Percentiles rank a stretch among this genome's conserved stretches.
Conservation (phyloP, 2,797 vertebrate species). For the Sebastes hopkinsi region DNA sequence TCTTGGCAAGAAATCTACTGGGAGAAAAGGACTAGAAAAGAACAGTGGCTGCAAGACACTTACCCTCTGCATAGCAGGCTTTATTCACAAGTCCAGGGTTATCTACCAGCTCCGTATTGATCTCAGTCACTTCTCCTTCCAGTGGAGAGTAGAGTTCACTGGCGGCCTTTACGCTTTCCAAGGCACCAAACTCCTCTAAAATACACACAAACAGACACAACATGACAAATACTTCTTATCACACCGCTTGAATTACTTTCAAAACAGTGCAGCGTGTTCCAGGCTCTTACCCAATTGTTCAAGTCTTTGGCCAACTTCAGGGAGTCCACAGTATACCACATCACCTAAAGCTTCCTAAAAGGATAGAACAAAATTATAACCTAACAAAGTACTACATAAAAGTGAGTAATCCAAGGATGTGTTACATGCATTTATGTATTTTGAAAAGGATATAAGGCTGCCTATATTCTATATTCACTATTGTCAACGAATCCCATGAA, state of each 20-base stretch:
- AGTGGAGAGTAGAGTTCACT: slow-evolving; percentile 96
- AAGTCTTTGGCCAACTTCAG: slow-evolving; percentile 93
- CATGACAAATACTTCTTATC: not conserved
- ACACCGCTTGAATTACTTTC: not conserved
- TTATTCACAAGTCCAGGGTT: slow-evolving; percentile 95
- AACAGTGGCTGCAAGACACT: slow-evolving; percentile 37
- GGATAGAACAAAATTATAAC: not conserved
- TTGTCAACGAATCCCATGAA: not conserved
- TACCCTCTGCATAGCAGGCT: slow-evolving; percentile 94
- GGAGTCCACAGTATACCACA: slow-evolving; percentile 97
- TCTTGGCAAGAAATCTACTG: not conserved
- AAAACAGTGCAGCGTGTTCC: not conserved
- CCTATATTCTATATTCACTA: not conserved
- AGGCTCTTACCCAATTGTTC: slow-evolving; percentile 88
- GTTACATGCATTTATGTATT: not conserved
- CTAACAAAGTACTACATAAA: not conserved
- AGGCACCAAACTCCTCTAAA: slow-evolving; percentile 95
- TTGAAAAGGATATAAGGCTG: not conserved
- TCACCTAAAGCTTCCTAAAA: slow-evolving; percentile 95
- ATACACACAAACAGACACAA: slow-evolving; percentile 33
- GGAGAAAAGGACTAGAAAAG: not conserved
- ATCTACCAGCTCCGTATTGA: slow-evolving; percentile 89
- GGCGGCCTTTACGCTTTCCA: slow-evolving; percentile 99
- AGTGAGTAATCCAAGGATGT: not conserved
- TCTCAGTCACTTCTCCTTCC: slow-evolving; percentile 92